These are phyloP conservation scores for Anastatus disparis DNA, from an alignment of 1,140 invertebrate species.

Conservation along the genomic window DNA sequence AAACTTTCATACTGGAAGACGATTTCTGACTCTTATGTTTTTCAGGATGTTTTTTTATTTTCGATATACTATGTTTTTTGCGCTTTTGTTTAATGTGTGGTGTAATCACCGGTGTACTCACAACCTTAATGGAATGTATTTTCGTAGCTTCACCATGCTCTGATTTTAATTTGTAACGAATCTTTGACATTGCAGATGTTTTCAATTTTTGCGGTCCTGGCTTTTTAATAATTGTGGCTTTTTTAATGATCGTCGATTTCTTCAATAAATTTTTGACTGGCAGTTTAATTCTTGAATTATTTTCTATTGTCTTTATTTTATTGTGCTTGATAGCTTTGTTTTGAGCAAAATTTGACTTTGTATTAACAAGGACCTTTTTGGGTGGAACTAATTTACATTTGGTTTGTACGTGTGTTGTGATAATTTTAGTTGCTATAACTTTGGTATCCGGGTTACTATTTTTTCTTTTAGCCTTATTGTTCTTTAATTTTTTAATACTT, in stretches of 20 bases:
- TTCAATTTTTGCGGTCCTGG: neutral
- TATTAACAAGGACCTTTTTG: neutral
- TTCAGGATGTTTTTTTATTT: neutral
- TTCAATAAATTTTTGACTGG: neutral
- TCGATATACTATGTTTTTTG: neutral
- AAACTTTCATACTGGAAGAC: conserved; percentile 10
- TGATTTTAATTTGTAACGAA: neutral
- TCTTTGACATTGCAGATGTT: neutral
- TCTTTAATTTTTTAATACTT: conserved; percentile 17
- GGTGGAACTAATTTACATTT: neutral
- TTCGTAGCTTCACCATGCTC: neutral
- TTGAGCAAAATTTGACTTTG: conserved; percentile 7
- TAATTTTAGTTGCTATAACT: neutral
- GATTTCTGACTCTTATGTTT: neutral
- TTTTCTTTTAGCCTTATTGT: neutral
- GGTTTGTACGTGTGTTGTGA: neutral
- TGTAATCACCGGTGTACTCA: no score
- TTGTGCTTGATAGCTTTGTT: no score
- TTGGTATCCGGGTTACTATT: neutral
- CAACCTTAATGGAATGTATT: neutral
- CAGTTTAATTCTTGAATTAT: neutral
- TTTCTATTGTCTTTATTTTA: neutral
- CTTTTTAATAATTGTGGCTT: conserved; percentile 7
- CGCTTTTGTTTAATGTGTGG: neutral
- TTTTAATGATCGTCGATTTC: neutral